Evolutionary conservation across 2,888 invertebrate genomes (phyloP).

Genomic region (Lumbricus terrestris): DNA sequence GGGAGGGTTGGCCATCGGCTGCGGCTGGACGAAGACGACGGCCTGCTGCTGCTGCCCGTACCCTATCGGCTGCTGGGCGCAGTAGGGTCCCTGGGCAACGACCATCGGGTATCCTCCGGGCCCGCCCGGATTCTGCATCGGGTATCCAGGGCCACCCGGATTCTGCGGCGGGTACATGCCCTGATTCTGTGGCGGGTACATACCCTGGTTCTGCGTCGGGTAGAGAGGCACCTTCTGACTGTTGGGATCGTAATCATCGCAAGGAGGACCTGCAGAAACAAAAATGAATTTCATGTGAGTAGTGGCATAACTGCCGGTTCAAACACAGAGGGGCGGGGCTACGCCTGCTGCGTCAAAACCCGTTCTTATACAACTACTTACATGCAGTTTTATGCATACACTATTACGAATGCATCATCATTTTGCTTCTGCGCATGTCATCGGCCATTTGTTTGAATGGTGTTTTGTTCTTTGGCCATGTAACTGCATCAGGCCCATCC

Average conservation of each 20-base stretch:
- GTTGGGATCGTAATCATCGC: neutral
- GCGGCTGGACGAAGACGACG: slow-evolving; percentile 15
- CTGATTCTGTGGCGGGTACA: no score
- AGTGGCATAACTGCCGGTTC: no score
- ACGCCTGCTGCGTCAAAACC: no score
- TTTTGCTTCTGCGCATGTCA: no score
- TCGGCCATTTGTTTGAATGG: no score
- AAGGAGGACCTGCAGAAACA: neutral
- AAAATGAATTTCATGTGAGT: neutral
- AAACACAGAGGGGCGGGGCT: no score
- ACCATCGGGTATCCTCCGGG: neutral
- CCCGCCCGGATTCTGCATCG: no score
- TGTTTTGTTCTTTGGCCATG: no score
- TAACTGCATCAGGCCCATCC: no score
- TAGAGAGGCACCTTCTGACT: neutral
- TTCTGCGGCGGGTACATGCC: neutral
- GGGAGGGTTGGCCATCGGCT: slow-evolving; percentile 31
- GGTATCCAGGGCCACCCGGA: no score
- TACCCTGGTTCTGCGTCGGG: no score
- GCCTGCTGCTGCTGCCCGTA: neutral
- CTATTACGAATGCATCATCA: neutral
- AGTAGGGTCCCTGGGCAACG: neutral
- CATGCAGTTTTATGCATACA: neutral
- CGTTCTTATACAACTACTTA: no score
- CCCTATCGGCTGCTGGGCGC: neutral